phyloP scores from a whole-genome alignment of 2,888 invertebrate genomes.

The Nomada ruficornis region DNA sequence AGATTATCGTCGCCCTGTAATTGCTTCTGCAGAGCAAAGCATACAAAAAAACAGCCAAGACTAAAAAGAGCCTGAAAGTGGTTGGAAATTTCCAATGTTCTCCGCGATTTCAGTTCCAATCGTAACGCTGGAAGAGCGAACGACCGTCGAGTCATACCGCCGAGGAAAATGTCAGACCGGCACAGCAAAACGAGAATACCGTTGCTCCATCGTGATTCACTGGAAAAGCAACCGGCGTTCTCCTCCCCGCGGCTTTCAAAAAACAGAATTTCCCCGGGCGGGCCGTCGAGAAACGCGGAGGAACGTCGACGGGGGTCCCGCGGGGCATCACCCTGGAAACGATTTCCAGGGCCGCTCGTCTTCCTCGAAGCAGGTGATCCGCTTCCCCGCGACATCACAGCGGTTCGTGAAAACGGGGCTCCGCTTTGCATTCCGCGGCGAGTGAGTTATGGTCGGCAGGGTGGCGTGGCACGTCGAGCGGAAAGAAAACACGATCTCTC shows the following conservation, averaged over 20 bases:
- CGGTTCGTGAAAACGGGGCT: constrained; percentile 41
- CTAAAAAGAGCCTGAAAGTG: not conserved
- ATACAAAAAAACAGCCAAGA: not conserved
- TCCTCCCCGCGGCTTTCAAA: not conserved
- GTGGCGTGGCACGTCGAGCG: constrained; percentile 67
- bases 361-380: constrained; percentile 44
- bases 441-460: constrained; percentile 64
- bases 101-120: not conserved
- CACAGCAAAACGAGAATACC: not conserved
- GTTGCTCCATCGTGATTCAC: not conserved
- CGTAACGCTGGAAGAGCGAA: not conserved
- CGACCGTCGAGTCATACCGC: not conserved
- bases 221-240: not conserved
- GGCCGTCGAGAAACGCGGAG: not conserved
- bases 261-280: not conserved
- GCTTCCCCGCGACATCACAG: constrained; percentile 3
- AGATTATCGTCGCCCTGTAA: no score
- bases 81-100: not conserved
- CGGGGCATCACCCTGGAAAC: not conserved
- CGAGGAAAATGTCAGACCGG: constrained; percentile 17
- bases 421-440: constrained; percentile 65
- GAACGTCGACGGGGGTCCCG: not conserved
- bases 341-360: not conserved
- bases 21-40: no score
- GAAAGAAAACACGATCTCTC: constrained; percentile 77